Percentiles rank a stretch among this genome's conserved stretches.
Conservation (phyloP, 2,113 vertebrate species). For the Engystomops pustulosus region DNA sequence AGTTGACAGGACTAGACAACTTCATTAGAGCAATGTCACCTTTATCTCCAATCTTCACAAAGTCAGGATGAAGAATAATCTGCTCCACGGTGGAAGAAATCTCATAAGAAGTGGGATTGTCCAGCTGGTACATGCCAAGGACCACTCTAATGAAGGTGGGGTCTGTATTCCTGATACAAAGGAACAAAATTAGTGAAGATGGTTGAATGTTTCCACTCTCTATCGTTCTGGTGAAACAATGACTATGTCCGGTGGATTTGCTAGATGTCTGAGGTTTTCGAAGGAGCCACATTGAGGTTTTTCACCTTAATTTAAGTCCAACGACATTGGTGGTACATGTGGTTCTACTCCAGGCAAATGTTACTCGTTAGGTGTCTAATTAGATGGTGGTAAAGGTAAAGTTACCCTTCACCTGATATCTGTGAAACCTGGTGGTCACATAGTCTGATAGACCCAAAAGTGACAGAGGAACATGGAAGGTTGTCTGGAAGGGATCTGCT, state of each 20-base stretch:
- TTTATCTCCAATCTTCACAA: conserved; percentile 71
- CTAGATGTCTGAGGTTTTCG: not conserved
- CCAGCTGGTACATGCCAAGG: conserved; percentile 83
- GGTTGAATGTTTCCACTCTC: not conserved
- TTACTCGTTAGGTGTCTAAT: too few relatives aligned
- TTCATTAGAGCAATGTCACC: conserved; percentile 89
- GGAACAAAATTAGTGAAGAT: not conserved
- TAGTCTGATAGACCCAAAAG: too few relatives aligned
- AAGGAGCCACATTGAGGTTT: not conserved
- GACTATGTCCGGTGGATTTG: too few relatives aligned
- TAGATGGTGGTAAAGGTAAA: too few relatives aligned
- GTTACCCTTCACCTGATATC: too few relatives aligned
- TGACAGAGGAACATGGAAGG: too few relatives aligned
- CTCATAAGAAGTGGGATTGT: conserved; percentile 73
- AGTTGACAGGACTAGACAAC: conserved; percentile 79
- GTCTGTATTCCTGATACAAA: not conserved
- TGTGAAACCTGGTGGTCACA: too few relatives aligned
- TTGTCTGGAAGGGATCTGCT: too few relatives aligned
- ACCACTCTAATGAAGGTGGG: conserved; percentile 65
- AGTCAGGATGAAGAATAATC: conserved; percentile 68
- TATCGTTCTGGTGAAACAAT: too few relatives aligned
- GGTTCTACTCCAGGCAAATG: too few relatives aligned
- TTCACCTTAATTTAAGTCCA: not conserved
- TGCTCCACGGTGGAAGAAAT: conserved; percentile 80
- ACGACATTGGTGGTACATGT: too few relatives aligned